Conservation (phyloP, 1,140 invertebrate genomes). For the Eulimnadia texana region DNA sequence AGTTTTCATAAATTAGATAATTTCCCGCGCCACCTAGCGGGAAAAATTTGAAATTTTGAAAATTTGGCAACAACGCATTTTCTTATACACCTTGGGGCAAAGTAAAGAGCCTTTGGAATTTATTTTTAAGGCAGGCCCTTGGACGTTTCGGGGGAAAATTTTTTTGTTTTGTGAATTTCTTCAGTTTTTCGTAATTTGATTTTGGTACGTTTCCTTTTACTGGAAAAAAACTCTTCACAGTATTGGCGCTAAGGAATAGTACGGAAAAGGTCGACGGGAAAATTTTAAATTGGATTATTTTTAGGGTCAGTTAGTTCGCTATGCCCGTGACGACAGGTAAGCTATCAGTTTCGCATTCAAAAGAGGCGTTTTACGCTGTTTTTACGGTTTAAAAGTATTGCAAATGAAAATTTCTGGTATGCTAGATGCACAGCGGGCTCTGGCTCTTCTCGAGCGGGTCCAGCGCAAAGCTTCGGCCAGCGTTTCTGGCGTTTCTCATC, state of each 20-base stretch:
- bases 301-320: no score
- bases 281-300: no score
- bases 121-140: not conserved
- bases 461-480: slow-evolving; percentile 60
- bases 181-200: no score
- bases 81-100: not conserved
- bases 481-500: slow-evolving; percentile 44
- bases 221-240: no score
- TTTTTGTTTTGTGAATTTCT: slow-evolving; percentile 3
- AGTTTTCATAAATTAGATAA: not conserved
- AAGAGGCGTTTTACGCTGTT: not conserved
- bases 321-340: slow-evolving; percentile 15
- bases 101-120: not conserved
- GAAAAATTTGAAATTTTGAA: not conserved
- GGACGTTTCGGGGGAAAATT: not conserved
- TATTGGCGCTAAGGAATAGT: no score
- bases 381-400: not conserved
- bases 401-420: no score
- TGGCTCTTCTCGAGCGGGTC: slow-evolving; percentile 61
- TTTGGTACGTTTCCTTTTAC: no score
- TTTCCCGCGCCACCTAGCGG: not conserved
- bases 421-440: slow-evolving; percentile 37
- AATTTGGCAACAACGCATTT: not conserved
- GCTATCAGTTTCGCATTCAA: not conserved
- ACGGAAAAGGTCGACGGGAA: no score